Evolutionary conservation across 2,888 invertebrate genomes (phyloP), one percentile per base, ranked within the genome.

Genomic region (Calameuta filiformis): DNA sequence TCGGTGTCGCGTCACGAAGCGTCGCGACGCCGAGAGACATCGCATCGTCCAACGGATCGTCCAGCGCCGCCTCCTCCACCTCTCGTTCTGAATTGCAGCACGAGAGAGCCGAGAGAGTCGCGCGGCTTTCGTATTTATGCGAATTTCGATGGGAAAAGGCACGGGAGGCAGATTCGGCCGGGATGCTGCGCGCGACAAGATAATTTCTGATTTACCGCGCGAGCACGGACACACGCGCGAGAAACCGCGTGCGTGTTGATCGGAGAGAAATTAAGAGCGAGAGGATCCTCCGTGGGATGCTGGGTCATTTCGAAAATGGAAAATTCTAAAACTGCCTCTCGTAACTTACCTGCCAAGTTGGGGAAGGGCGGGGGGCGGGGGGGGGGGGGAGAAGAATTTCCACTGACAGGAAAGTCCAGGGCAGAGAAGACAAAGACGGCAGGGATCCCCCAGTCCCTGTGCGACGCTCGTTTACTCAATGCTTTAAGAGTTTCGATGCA

Each of bases 161-260:
- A 90, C 87, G 83, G 69, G 69, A 69, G 69, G 40, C 40, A 40
- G 40, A 40, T 40, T 15, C 15, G 40, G 6, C 15, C 40, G 15
- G 40, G 69, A 69, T 69, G 69, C 85, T 84, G 85, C 85, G 88
- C 87, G 87, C 88, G 89, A 87, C 88, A 86, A 91, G 91, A 91
- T 91, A 91, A 91, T 91, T 90, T 89, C 90, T 91, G 91, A 91
- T 91, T 91, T 91, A 91, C 90, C 87, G 90, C 83, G 83, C 15
- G 40, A 40, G 15, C 40, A 40, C 40, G 0, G 15, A 15, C 1
- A 15, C 40, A 15, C 15, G 15, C 11, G 11, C 40, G 40, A 40
- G 40, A 15, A 15, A 15, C 15, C 6, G 6, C 40, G 15, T 15
- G 40, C 40, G 40, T 15, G 40, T 40, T 4, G 37, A 37, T 12